Percentiles rank a stretch among this genome's conserved stretches.
Evolutionary conservation across 1,140 invertebrate genomes (phyloP).

Genomic region (Choristoneura fumiferana): DNA sequence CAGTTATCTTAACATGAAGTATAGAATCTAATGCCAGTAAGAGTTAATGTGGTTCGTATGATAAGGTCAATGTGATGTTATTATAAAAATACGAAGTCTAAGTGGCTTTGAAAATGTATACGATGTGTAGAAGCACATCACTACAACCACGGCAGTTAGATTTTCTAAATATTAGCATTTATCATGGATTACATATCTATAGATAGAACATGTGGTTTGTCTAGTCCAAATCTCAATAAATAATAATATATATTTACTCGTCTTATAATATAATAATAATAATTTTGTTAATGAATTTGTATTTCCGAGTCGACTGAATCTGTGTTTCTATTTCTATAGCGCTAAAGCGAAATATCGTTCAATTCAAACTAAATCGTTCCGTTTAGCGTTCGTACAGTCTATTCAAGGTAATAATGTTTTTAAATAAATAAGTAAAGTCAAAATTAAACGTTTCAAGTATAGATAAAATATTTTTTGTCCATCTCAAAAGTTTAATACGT

Average conservation of each 20-base stretch:
- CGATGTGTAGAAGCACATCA: slow-evolving; percentile 56
- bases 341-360: slow-evolving; percentile 32
- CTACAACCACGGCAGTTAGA: slow-evolving; percentile 63
- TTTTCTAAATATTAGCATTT: slow-evolving; percentile 75
- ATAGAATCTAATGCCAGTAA: neutral
- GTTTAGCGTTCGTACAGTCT: slow-evolving; percentile 24
- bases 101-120: slow-evolving; percentile 58
- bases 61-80: slow-evolving; percentile 13
- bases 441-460: slow-evolving; percentile 35
- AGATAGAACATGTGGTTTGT: slow-evolving; percentile 76
- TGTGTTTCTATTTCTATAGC: slow-evolving; percentile 40
- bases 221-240: slow-evolving; percentile 76
- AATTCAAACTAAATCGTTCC: slow-evolving; percentile 13
- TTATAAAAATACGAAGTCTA: slow-evolving; percentile 21
- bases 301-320: slow-evolving; percentile 59
- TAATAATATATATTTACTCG: slow-evolving; percentile 69
- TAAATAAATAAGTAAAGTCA: slow-evolving; percentile 27
- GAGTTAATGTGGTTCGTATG: slow-evolving; percentile 3
- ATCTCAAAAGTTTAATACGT: slow-evolving; percentile 33
- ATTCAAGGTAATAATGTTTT: slow-evolving; percentile 52
- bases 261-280: slow-evolving; percentile 49
- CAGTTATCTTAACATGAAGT: too few relatives aligned
- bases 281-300: slow-evolving; percentile 40
- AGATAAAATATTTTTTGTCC: slow-evolving; percentile 41
- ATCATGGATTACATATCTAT: slow-evolving; percentile 78